phyloP scores from a whole-genome alignment of 2,113 vertebrate species.

The Lonchura striata region DNA sequence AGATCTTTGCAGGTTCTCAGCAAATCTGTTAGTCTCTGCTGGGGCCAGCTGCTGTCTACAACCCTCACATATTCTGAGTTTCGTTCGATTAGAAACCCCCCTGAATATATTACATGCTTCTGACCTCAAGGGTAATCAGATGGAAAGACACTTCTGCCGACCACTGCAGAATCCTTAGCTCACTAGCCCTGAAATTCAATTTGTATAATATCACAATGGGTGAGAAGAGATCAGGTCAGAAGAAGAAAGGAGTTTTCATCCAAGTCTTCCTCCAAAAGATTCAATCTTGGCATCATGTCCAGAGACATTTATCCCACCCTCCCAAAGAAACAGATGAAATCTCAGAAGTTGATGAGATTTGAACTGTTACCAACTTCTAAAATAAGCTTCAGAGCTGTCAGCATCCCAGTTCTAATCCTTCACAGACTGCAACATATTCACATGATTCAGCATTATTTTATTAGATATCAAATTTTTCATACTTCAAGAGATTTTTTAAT shows the following conservation, averaged over 20 bases:
- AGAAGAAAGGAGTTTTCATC: slow-evolving; percentile 8
- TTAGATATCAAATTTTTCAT: background rate
- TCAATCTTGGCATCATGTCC: background rate
- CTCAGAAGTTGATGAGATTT: slow-evolving; percentile 46
- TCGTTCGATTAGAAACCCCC: slow-evolving; percentile 42
- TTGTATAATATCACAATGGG: slow-evolving; percentile 10
- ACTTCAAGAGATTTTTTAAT: background rate
- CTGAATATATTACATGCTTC: slow-evolving; percentile 21
- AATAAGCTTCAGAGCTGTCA: slow-evolving; percentile 26
- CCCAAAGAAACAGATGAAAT: slow-evolving; percentile 26
- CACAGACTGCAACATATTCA: background rate
- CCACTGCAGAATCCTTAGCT: slow-evolving; percentile 32
- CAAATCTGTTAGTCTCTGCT: slow-evolving; percentile 60
- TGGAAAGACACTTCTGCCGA: slow-evolving; percentile 25
- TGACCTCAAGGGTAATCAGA: slow-evolving; percentile 48
- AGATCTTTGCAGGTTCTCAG: slow-evolving; percentile 64
- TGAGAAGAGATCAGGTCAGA: background rate
- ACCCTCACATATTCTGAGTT: slow-evolving; percentile 24
- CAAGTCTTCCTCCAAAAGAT: slow-evolving; percentile 1
- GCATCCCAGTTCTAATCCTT: background rate
- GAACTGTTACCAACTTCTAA: slow-evolving; percentile 9
- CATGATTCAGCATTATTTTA: slow-evolving; percentile 50
- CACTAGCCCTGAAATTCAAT: slow-evolving; percentile 4
- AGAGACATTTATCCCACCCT: slow-evolving; percentile 28
- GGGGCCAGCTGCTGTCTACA: slow-evolving; percentile 66